Conservation (phyloP, 2,113 vertebrate genomes). For the Circaetus cinerascens region DNA sequence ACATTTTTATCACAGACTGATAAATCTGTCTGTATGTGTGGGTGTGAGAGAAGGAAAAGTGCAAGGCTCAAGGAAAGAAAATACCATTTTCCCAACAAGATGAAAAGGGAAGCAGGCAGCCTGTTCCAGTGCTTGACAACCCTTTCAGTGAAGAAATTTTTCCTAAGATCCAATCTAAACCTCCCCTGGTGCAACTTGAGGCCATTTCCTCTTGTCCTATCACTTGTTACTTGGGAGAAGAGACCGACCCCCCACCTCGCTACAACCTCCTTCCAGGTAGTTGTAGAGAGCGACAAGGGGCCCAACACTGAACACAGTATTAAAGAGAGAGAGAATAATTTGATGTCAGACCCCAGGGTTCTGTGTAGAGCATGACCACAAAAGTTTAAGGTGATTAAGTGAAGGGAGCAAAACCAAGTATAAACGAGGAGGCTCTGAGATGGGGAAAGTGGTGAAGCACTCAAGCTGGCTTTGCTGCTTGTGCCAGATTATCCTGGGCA, state of each 20-base stretch:
- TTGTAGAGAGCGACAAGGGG: too few relatives aligned
- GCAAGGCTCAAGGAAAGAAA: neutral
- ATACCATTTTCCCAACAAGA: neutral
- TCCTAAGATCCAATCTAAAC: too few relatives aligned
- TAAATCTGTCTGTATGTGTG: neutral
- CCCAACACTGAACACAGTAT: too few relatives aligned
- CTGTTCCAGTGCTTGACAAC: too few relatives aligned
- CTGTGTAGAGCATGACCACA: neutral
- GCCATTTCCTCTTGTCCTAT: too few relatives aligned
- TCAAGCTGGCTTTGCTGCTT: neutral
- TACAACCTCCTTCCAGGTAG: too few relatives aligned
- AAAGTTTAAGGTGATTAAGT: neutral
- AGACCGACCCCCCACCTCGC: too few relatives aligned
- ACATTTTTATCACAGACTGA: neutral
- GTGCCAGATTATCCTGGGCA: neutral
- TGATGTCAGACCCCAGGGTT: neutral
- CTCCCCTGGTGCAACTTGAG: too few relatives aligned
- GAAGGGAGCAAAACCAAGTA: neutral
- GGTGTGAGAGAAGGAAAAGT: neutral
- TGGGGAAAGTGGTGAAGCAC: fast-evolving
- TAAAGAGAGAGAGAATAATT: neutral
- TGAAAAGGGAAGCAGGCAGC: neutral
- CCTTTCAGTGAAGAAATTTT: too few relatives aligned
- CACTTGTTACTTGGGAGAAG: too few relatives aligned
- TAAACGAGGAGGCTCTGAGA: neutral